Conservation (phyloP, 2,113 vertebrate genomes). For the Tylochromis polylepis region DNA sequence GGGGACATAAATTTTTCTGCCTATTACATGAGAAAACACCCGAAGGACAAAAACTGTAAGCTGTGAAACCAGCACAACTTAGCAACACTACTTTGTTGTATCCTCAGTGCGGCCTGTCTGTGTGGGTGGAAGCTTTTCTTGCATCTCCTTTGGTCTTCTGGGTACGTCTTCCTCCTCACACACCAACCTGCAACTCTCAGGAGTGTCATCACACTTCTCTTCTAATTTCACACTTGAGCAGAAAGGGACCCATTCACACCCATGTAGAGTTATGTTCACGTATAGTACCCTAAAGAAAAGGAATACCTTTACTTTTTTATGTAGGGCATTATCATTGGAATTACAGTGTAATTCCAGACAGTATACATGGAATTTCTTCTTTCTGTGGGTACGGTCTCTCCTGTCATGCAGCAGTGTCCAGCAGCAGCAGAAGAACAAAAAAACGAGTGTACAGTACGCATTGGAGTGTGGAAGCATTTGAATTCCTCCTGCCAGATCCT, state of each 20-base stretch:
- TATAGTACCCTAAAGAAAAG: neutral
- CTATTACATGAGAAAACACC: conserved; percentile 10
- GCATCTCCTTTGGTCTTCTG: conserved; percentile 2
- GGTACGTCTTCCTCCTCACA: neutral
- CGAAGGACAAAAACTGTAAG: neutral
- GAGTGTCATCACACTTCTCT: conserved; percentile 14
- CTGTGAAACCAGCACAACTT: neutral
- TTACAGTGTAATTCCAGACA: neutral
- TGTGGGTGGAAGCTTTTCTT: conserved; percentile 26
- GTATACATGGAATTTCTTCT: neutral
- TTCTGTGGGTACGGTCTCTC: neutral
- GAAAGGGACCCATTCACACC: neutral
- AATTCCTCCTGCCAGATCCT: neutral
- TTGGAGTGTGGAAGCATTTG: neutral
- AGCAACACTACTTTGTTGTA: conserved; percentile 4
- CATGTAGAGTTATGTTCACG: neutral
- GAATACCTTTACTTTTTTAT: neutral
- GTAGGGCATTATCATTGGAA: neutral
- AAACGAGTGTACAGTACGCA: neutral
- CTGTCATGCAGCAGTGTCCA: neutral
- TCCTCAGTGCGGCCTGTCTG: neutral
- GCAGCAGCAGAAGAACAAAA: neutral
- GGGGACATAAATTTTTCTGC: neutral
- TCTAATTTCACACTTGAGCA: neutral
- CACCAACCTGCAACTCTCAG: conserved; percentile 3